Base-by-base conservation (phyloP, 1,140 invertebrate genomes). In the Hestina assimilis region DNA sequence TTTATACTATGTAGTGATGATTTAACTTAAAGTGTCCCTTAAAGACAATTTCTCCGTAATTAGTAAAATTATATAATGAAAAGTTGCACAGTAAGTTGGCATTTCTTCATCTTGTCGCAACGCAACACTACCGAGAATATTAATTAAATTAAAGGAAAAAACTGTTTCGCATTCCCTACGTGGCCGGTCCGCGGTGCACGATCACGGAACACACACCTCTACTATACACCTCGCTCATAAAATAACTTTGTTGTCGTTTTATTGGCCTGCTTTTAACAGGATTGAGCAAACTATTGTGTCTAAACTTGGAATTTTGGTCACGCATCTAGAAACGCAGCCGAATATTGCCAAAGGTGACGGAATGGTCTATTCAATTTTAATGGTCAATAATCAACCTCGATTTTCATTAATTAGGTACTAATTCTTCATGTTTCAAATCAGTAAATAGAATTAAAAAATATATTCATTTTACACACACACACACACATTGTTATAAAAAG, bases 71-170 rank as follows among this genome's bases (percentile, higher is more conserved):
- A 52, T 47, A 35, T 42, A 52, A 48, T 26, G 19, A 41, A 48
- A n/a, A 15, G 31, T 60, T 47, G 42, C 33, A 43, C 50, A 59
- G 26, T 33, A 52, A 56, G 28, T 35, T 24, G 46, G 45, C 57
- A 66, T 55, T 64, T 66, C 60, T 59, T 47, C 33, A 21, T 21
- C 8, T 45, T 74, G 63, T 66, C 60, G 69, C 59, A 72, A 75
- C 28, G 26, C 38, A 35, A 17, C 40, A 56, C 55, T 63, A 55
- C 29, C 7, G 21, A 52, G 71, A 76, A 76, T 69, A 62, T 62
- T 65, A 72, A 75, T 70, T 62, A 60, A 70, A 69, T 69, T 63
- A 63, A 72, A 66, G 54, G 51, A 66, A 68, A 70, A 67, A 74
- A 65, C 56, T 63, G 63, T 62, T 70, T 69, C 62, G 67, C 67